These are phyloP conservation scores for Phaethornis superciliosus DNA, from an alignment of 2,113 vertebrate genomes.

Conservation along the genomic window DNA sequence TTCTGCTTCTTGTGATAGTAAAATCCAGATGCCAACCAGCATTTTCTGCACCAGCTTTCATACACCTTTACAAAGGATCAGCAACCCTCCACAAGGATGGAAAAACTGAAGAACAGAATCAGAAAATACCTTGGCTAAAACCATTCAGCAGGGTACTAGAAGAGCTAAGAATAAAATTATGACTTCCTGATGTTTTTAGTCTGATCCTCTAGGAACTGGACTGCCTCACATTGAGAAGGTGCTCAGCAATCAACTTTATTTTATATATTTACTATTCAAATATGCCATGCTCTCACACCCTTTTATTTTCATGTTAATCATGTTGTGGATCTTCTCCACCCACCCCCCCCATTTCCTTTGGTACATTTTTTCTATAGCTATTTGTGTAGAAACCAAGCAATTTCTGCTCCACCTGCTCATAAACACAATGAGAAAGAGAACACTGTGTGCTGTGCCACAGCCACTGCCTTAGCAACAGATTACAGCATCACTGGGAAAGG, in stretches of 20 bases:
- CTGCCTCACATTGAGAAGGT: conserved; percentile 28
- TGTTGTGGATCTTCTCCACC: conserved; percentile 55
- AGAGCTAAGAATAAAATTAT: conserved; percentile 27
- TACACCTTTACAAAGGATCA: background rate
- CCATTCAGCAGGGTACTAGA: background rate
- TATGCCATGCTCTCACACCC: conserved; percentile 5
- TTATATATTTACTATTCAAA: conserved; percentile 35
- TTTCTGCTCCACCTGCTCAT: conserved; percentile 71
- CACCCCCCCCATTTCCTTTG: conserved; percentile 47
- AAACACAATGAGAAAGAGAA: conserved; percentile 71
- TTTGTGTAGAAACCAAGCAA: conserved; percentile 68
- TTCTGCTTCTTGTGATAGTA: background rate
- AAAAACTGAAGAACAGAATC: conserved; percentile 15
- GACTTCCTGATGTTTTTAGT: conserved; percentile 38
- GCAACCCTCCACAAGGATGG: background rate
- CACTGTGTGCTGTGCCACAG: conserved; percentile 63
- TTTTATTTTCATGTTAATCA: conserved; percentile 31
- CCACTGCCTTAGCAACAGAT: conserved; percentile 76
- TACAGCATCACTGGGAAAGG: conserved; percentile 59
- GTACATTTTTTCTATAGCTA: conserved; percentile 60
- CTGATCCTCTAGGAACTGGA: conserved; percentile 10
- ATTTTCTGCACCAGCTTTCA: background rate
- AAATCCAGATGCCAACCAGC: background rate
- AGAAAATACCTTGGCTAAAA: conserved; percentile 36
- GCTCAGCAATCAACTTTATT: conserved; percentile 16